phyloP scores from a whole-genome alignment of 2,888 invertebrate genomes.

The Cremastinae sp. region DNA sequence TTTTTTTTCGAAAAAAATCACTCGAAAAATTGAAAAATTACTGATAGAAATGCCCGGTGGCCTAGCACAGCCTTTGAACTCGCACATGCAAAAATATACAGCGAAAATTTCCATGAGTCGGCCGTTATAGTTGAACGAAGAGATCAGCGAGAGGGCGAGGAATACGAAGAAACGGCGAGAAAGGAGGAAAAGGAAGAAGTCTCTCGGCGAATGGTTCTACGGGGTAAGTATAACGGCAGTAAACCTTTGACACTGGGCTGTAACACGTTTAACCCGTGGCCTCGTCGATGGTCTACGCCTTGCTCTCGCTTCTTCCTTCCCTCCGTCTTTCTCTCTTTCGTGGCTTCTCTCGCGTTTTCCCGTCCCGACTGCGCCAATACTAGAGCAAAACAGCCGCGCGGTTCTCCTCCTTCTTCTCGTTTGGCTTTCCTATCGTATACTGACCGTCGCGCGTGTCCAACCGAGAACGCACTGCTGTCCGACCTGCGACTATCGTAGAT shows the following conservation, averaged over 20 bases:
- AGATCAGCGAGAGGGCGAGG: constrained; percentile 55
- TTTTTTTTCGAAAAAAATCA: too few species aligned
- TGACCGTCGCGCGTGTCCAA: constrained; percentile 62
- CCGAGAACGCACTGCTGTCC: constrained; percentile 56
- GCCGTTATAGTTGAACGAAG: constrained; percentile 67
- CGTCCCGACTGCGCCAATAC: constrained; percentile 50
- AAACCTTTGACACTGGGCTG: constrained; percentile 70
- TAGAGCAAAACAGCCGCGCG: constrained; percentile 42
- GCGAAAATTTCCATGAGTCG: constrained; percentile 67
- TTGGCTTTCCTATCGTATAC: constrained; percentile 32
- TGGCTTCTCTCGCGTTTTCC: constrained; percentile 55
- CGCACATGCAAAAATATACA: constrained; percentile 62
- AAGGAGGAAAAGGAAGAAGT: constrained; percentile 52
- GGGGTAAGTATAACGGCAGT: constrained; percentile 69
- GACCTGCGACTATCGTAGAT: constrained; percentile 67
- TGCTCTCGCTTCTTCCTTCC: constrained; percentile 41
- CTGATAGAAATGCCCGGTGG: constrained; percentile 58
- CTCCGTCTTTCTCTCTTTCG: constrained; percentile 34
- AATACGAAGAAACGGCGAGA: constrained; percentile 64
- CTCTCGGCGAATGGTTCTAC: constrained; percentile 59
- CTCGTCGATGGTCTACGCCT: constrained; percentile 43
- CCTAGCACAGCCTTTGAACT: constrained; percentile 52
- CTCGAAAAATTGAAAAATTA: constrained; percentile 7
- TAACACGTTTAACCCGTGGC: constrained; percentile 70
- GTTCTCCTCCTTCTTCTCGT: constrained; percentile 23